Conservation (phyloP, 2,797 vertebrate genomes). For the Tenualosa ilisha region DNA sequence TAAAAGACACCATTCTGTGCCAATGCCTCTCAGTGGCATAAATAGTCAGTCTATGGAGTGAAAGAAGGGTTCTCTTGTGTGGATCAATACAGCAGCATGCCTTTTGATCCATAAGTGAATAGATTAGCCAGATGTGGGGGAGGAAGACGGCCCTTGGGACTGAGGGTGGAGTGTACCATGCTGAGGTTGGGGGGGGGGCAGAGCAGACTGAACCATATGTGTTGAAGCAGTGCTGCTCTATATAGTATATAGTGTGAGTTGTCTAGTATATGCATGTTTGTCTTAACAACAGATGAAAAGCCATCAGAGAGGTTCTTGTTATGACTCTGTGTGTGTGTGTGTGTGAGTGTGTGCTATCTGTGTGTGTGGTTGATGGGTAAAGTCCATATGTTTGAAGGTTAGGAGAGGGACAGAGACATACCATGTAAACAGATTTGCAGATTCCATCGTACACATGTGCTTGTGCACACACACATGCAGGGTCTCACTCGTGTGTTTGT, state of each 20-base stretch:
- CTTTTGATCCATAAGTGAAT: slow-evolving; percentile 25
- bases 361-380: not conserved
- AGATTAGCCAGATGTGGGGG: slow-evolving; percentile 14
- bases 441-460: not conserved
- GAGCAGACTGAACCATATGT: not conserved
- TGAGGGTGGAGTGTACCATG: not conserved
- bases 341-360: not conserved
- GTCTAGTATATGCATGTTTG: no score
- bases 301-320: no score
- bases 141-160: not conserved
- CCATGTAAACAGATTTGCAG: not conserved
- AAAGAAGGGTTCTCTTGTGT: not conserved
- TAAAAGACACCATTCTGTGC: slow-evolving; percentile 4
- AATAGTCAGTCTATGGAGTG: slow-evolving; percentile 21
- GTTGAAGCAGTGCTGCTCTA: not conserved
- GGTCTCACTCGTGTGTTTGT: not conserved
- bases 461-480: slow-evolving; percentile 1
- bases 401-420: not conserved
- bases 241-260: not conserved
- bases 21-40: slow-evolving; percentile 6
- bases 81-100: slow-evolving; percentile 16
- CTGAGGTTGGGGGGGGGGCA: not conserved
- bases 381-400: not conserved
- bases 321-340: not conserved
- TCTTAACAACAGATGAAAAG: no score